Conservation (phyloP, 2,888 invertebrate species). For the Chrysopilus asiliformis region DNA sequence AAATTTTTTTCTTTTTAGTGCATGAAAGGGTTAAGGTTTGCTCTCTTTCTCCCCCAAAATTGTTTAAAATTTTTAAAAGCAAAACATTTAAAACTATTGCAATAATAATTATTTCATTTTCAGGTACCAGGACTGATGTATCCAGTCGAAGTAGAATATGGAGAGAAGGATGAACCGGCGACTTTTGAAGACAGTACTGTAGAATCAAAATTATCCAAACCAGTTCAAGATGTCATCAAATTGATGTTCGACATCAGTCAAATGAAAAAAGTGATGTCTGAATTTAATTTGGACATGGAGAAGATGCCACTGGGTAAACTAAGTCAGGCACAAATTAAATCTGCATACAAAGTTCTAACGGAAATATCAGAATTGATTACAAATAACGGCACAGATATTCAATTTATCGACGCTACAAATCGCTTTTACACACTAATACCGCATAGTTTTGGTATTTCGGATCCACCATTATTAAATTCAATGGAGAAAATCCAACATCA, state of each 20-base stretch:
- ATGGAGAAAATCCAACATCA: slow-evolving; percentile 56
- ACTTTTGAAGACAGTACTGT: slow-evolving; percentile 30
- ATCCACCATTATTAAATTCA: slow-evolving; percentile 68
- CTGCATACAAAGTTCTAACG: slow-evolving; percentile 68
- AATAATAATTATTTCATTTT: no score
- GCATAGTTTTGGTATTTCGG: slow-evolving; percentile 79
- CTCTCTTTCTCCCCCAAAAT: background rate
- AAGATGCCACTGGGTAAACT: slow-evolving; percentile 98
- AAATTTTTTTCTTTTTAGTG: no score
- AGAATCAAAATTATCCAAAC: slow-evolving; percentile 53
- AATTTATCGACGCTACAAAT: slow-evolving; percentile 77
- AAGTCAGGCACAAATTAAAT: slow-evolving; percentile 76
- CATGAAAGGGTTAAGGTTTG: no score
- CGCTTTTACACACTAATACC: slow-evolving; percentile 92
- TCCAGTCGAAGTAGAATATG: slow-evolving; percentile 84
- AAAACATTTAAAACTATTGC: background rate
- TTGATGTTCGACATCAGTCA: slow-evolving; percentile 80
- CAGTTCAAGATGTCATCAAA: slow-evolving; percentile 71
- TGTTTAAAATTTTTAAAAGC: background rate
- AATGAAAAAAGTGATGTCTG: slow-evolving; percentile 87
- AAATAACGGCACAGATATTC: slow-evolving; percentile 34
- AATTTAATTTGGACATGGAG: slow-evolving; percentile 91
- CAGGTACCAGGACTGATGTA: slow-evolving; percentile 46
- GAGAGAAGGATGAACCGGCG: slow-evolving; percentile 38
- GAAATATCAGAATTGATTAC: slow-evolving; percentile 50